phyloP scores from a whole-genome alignment of 2,888 invertebrate genomes.

The Eupeodes latifasciatus region DNA sequence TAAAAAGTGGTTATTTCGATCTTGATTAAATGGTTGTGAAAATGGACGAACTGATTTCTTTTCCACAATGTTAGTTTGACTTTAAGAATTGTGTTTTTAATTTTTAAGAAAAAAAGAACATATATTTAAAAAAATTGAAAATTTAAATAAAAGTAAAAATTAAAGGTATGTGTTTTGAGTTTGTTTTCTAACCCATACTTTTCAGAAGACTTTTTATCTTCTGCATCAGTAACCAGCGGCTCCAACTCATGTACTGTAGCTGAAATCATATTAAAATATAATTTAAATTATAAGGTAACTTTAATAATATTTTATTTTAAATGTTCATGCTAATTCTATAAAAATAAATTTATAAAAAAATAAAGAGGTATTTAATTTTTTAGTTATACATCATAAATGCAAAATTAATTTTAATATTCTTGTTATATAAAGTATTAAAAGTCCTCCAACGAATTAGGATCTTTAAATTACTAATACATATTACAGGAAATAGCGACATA shows the following conservation, averaged over 20 bases:
- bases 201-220: constrained; percentile 84
- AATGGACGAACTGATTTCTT: constrained; percentile 81
- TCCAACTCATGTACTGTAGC: constrained; percentile 87
- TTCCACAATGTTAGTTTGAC: constrained; percentile 83
- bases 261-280: constrained; percentile 83
- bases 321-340: constrained; percentile 53
- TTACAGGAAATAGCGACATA: too few relatives aligned
- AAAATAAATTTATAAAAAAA: background rate
- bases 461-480: too few relatives aligned
- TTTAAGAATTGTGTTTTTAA: constrained; percentile 53
- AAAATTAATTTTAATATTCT: too few relatives aligned
- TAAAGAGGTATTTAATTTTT: background rate
- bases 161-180: constrained; percentile 67
- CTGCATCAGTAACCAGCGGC: constrained; percentile 89
- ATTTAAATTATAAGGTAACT: constrained; percentile 77
- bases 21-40: constrained; percentile 83
- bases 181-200: constrained; percentile 80
- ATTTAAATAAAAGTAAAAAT: constrained; percentile 22
- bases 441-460: too few relatives aligned
- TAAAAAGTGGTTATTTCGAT: constrained; percentile 82
- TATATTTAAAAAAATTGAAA: constrained; percentile 6
- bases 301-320: constrained; percentile 16
- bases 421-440: too few relatives aligned
- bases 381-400: background rate
- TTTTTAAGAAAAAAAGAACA: constrained; percentile 32